phyloP scores from a whole-genome alignment of 2,888 invertebrate species.

The Aphodius sticticus region DNA sequence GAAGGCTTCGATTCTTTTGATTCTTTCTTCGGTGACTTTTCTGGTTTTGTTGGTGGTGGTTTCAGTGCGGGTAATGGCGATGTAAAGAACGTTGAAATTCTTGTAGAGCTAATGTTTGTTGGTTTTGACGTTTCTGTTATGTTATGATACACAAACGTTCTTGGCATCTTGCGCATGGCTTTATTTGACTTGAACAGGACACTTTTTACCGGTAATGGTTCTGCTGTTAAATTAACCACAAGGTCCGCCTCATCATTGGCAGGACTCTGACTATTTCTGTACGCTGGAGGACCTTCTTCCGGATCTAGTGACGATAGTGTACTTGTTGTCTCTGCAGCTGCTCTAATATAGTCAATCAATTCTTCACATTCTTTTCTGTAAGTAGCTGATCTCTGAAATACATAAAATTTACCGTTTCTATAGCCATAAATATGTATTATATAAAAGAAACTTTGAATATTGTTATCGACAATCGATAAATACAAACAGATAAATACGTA shows the following conservation, averaged over 20 bases:
- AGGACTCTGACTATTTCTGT: neutral
- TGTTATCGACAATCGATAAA: no score
- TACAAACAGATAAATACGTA: no score
- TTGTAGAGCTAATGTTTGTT: neutral
- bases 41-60: neutral
- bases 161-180: neutral
- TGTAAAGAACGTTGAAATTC: neutral
- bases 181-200: neutral
- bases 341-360: neutral
- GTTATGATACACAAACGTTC: neutral
- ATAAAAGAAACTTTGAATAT: neutral
- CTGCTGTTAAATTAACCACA: neutral
- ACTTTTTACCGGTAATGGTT: neutral
- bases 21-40: neutral
- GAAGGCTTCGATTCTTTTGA: neutral
- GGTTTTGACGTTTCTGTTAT: neutral
- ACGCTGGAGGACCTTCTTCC: neutral
- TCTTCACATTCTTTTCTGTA: neutral
- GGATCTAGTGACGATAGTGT: neutral
- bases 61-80: neutral
- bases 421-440: neutral
- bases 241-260: neutral
- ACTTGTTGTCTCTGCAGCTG: conserved; percentile 11
- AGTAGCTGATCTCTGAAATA: neutral
- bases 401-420: neutral